Evolutionary conservation across 2,888 invertebrate genomes (phyloP).

Genomic region (Acrobasis repandana): DNA sequence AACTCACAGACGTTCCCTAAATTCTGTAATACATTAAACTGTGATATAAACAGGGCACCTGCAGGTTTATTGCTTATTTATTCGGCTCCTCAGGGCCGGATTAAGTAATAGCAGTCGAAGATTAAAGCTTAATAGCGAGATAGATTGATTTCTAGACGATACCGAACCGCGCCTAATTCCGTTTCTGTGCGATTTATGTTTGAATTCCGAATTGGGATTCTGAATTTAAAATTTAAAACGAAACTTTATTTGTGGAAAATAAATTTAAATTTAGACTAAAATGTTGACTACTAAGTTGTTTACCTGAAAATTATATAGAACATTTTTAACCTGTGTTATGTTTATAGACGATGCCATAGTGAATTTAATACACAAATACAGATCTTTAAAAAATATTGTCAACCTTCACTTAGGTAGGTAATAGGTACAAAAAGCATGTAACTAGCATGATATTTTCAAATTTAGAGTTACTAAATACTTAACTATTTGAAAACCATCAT

Average conservation of each 20-base stretch:
- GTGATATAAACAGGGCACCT: slow-evolving; percentile 70
- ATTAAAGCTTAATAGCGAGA: slow-evolving; percentile 79
- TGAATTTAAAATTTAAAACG: slow-evolving; percentile 7
- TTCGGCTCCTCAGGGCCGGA: slow-evolving; percentile 75
- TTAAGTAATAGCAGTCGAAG: slow-evolving; percentile 81
- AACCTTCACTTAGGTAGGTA: too few species aligned
- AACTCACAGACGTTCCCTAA: slow-evolving; percentile 11
- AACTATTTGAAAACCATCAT: too few species aligned
- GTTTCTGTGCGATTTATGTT: slow-evolving; percentile 48
- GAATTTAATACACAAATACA: too few species aligned
- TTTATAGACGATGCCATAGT: too few species aligned
- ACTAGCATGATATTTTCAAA: too few species aligned
- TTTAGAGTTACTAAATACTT: too few species aligned
- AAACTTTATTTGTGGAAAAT: neutral
- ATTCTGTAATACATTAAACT: slow-evolving; percentile 38
- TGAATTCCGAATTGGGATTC: slow-evolving; percentile 29
- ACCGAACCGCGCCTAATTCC: slow-evolving; percentile 61
- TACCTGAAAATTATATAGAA: too few species aligned
- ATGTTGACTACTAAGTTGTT: too few species aligned
- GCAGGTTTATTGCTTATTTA: slow-evolving; percentile 81
- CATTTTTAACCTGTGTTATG: too few species aligned
- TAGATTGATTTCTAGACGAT: slow-evolving; percentile 79
- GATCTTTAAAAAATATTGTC: too few species aligned
- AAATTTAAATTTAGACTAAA: too few species aligned
- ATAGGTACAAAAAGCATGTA: too few species aligned